Percentiles rank a stretch among this genome's conserved stretches.
phyloP scores from a whole-genome alignment of 2,113 vertebrate species.

The Neopipo cinnamomea region DNA sequence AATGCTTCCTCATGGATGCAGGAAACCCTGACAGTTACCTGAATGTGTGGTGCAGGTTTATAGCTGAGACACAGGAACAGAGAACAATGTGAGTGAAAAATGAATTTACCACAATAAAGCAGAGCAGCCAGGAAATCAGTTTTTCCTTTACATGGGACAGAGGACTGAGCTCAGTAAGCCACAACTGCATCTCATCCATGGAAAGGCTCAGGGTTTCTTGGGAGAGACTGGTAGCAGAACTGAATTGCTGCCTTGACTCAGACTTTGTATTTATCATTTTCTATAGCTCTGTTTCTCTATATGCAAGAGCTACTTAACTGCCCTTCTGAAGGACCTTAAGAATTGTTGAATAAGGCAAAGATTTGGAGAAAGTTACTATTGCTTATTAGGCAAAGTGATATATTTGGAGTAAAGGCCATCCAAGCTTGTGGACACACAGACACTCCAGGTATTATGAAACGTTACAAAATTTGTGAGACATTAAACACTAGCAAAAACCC shows the following conservation, averaged over 20 bases:
- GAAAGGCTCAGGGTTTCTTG: background rate
- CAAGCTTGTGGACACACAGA: background rate
- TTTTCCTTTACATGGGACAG: background rate
- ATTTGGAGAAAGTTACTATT: background rate
- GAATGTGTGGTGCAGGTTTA: background rate
- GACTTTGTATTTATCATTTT: background rate
- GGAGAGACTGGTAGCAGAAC: background rate
- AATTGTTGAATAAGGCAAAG: background rate
- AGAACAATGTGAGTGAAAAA: background rate
- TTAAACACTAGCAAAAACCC: background rate
- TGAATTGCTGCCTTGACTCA: background rate
- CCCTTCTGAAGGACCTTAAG: background rate
- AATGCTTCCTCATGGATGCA: background rate
- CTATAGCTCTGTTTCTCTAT: background rate
- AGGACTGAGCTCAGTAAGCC: background rate
- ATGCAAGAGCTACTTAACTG: background rate
- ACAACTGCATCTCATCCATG: background rate
- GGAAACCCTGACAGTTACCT: background rate
- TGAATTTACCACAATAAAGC: background rate
- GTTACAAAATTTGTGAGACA: background rate
- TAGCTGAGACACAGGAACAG: background rate
- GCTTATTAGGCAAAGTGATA: background rate
- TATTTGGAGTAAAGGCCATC: background rate
- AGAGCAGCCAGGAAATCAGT: background rate
- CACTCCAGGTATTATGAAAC: background rate